phyloP scores from a whole-genome alignment of 35 echinoderm and acorn worm genomes.

The Heliocidaris tuberculata region DNA sequence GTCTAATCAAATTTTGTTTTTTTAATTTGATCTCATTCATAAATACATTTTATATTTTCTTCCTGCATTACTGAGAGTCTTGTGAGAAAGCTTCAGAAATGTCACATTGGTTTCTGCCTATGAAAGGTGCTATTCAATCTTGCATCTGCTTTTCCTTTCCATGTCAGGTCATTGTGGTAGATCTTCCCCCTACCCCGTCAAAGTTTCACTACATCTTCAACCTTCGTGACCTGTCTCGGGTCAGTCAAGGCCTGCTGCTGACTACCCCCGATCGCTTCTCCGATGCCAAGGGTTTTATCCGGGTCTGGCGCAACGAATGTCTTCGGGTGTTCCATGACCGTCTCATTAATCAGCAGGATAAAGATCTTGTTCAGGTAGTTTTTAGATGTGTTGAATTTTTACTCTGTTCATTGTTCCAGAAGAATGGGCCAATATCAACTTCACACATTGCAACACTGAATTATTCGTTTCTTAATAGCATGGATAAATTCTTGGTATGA shows the following conservation, averaged over 20 bases:
- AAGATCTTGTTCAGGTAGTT: slow-evolving; percentile 71
- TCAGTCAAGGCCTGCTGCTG: slow-evolving; percentile 87
- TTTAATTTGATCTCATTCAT: too few relatives aligned
- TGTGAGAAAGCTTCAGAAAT: not conserved
- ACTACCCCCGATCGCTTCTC: slow-evolving; percentile 94
- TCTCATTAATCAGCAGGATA: slow-evolving; percentile 86
- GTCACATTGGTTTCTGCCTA: too few relatives aligned
- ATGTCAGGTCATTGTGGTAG: slow-evolving; percentile 57
- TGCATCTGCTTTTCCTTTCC: not conserved
- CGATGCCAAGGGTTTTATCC: slow-evolving; percentile 54
- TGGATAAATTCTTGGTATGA: too few relatives aligned
- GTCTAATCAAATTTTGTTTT: too few relatives aligned
- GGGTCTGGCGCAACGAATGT: slow-evolving; percentile 95
- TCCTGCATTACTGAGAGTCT: not conserved
- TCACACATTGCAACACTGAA: too few relatives aligned
- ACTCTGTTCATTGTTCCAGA: too few relatives aligned
- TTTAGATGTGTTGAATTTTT: not conserved
- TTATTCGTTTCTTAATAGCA: too few relatives aligned
- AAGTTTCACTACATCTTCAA: slow-evolving; percentile 99
- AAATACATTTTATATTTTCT: too few relatives aligned
- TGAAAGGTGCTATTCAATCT: not conserved
- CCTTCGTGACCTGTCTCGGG: slow-evolving; percentile 83
- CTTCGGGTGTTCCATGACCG: slow-evolving; percentile 91
- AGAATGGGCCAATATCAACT: too few relatives aligned
- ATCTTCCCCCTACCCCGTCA: slow-evolving; percentile 92